These are phyloP conservation scores for Cephus spinipes DNA, from an alignment of 2,888 invertebrate genomes.

Conservation along the genomic window DNA sequence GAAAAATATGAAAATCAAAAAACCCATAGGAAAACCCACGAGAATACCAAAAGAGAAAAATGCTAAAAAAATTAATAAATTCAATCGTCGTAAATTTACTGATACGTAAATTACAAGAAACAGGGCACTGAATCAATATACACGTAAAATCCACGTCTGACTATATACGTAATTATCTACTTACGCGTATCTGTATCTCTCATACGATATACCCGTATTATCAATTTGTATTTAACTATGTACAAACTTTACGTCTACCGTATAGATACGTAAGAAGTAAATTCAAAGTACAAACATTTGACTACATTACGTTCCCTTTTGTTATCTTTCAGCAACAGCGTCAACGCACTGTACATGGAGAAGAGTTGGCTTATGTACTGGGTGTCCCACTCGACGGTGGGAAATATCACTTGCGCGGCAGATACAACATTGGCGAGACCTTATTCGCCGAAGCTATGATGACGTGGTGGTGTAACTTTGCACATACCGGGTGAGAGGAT, in stretches of 20 bases:
- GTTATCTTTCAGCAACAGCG: conserved; percentile 53
- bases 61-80: background rate
- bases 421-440: conserved; percentile 82
- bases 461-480: conserved; percentile 92
- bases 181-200: background rate
- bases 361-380: conserved; percentile 88
- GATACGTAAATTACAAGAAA: background rate
- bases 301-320: conserved; percentile 6
- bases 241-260: background rate
- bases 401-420: conserved; percentile 77
- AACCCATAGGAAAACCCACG: background rate
- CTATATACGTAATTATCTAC: background rate
- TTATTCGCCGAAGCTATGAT: conserved; percentile 88
- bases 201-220: background rate
- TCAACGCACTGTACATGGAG: conserved; percentile 76
- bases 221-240: background rate
- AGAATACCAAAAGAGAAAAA: background rate
- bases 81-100: background rate
- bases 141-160: background rate
- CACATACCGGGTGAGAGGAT: conserved; percentile 82
- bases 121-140: background rate
- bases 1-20: background rate
- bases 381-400: conserved; percentile 83
- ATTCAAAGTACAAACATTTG: background rate
- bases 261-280: background rate